Evolutionary conservation across 2,888 invertebrate species (phyloP).

Genomic region (Cyaniris semiargus): DNA sequence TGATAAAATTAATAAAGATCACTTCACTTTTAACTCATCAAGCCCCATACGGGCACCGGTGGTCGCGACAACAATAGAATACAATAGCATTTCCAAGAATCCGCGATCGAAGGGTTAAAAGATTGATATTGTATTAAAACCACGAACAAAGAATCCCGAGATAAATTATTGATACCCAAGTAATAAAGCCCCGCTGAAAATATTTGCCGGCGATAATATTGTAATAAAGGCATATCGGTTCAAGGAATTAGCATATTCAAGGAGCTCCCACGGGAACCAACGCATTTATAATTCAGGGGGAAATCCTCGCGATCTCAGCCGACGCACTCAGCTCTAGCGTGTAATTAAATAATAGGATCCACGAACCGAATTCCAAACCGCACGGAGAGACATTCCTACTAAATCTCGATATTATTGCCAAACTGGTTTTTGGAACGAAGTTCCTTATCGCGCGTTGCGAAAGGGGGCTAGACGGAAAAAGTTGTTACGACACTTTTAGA

Average conservation of each 20-base stretch:
- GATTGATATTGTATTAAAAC: background rate
- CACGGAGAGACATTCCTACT: slow-evolving; percentile 8
- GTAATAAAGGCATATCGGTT: slow-evolving; percentile 12
- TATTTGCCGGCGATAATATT: slow-evolving; percentile 23
- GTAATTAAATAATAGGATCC: slow-evolving; percentile 22
- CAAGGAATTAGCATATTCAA: slow-evolving; percentile 29
- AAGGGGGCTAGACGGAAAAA: no score
- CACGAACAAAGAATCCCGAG: background rate
- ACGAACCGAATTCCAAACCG: background rate
- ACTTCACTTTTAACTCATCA: background rate
- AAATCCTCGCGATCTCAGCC: slow-evolving; percentile 10
- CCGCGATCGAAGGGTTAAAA: no score
- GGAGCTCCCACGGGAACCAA: slow-evolving; percentile 9
- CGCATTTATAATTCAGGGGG: slow-evolving; percentile 28
- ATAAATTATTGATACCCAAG: background rate
- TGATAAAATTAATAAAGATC: background rate
- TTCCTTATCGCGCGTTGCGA: no score
- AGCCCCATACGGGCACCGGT: no score
- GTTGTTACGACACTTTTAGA: no score
- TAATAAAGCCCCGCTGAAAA: slow-evolving; percentile 4
- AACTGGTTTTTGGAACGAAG: no score
- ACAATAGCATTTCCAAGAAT: no score
- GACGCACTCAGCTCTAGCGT: slow-evolving; percentile 23
- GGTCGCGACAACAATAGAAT: no score
- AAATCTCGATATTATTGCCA: background rate